A percentile compares a stretch with the other conserved stretches of the same genome.
phyloP scores from a whole-genome alignment of 2,888 invertebrate species.

The Patella pellucida region DNA sequence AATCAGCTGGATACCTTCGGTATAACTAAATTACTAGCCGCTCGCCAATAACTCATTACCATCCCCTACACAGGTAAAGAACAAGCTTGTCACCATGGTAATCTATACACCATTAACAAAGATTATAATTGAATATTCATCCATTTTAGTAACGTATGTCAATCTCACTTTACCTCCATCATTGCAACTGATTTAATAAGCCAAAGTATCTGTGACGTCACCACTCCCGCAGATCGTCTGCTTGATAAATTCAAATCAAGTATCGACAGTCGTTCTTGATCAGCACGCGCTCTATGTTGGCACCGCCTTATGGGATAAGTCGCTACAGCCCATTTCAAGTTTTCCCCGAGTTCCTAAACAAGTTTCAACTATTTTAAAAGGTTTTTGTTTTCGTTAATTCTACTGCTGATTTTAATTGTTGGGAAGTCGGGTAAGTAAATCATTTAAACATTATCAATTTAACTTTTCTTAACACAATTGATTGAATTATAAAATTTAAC shows the following conservation, averaged over 20 bases:
- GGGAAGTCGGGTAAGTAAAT: too few relatives aligned
- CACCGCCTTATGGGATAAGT: conserved; percentile 1
- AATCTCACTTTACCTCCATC: conserved; percentile 1
- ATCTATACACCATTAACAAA: conserved; percentile 11
- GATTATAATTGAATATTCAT: not conserved
- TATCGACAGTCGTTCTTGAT: too few relatives aligned
- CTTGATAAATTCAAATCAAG: too few relatives aligned
- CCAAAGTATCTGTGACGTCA: conserved; percentile 2
- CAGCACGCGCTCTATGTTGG: not conserved
- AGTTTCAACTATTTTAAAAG: too few relatives aligned
- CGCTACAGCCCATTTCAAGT: too few relatives aligned
- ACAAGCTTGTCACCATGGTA: not conserved
- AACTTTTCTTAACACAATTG: too few relatives aligned
- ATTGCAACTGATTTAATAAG: not conserved
- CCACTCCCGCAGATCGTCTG: not conserved
- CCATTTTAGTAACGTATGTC: conserved; percentile 11
- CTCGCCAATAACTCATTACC: too few relatives aligned
- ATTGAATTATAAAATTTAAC: too few relatives aligned
- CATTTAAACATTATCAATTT: too few relatives aligned
- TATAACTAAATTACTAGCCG: not conserved
- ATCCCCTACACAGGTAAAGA: conserved; percentile 2
- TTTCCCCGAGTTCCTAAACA: too few relatives aligned
- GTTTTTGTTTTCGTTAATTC: too few relatives aligned
- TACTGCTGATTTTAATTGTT: too few relatives aligned
- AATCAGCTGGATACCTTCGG: not conserved